phyloP scores from a whole-genome alignment of 2,797 vertebrate genomes.

The Malurus splendens region DNA sequence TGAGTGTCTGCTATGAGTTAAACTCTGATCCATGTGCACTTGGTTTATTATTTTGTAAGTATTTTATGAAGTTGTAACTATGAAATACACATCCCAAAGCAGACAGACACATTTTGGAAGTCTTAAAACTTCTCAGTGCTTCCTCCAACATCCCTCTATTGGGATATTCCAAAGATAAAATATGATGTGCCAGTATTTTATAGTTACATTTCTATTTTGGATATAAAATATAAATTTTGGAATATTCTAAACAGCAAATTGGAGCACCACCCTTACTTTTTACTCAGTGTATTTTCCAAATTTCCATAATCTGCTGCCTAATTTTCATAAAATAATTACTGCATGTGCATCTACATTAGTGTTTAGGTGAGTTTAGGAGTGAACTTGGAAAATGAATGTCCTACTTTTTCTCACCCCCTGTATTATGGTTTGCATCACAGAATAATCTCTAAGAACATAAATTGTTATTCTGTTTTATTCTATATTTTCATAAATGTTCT shows the following conservation, averaged over 20 bases:
- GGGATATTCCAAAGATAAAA: neutral
- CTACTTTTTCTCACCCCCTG: neutral
- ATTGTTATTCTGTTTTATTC: neutral
- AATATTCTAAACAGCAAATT: neutral
- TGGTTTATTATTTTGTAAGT: neutral
- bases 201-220: neutral
- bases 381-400: neutral
- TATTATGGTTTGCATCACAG: neutral
- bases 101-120: neutral
- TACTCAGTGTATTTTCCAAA: neutral
- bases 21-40: neutral
- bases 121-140: neutral
- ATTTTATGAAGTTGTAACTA: neutral
- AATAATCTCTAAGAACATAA: neutral
- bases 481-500: neutral
- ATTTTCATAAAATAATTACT: neutral
- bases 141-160: neutral
- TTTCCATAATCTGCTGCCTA: neutral
- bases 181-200: neutral
- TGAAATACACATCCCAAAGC: neutral
- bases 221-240: neutral
- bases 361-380: neutral
- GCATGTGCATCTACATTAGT: accelerated
- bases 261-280: neutral
- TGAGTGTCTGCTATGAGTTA: neutral